Conservation (phyloP, 2,888 invertebrate species). For the Augiades crinisus region DNA sequence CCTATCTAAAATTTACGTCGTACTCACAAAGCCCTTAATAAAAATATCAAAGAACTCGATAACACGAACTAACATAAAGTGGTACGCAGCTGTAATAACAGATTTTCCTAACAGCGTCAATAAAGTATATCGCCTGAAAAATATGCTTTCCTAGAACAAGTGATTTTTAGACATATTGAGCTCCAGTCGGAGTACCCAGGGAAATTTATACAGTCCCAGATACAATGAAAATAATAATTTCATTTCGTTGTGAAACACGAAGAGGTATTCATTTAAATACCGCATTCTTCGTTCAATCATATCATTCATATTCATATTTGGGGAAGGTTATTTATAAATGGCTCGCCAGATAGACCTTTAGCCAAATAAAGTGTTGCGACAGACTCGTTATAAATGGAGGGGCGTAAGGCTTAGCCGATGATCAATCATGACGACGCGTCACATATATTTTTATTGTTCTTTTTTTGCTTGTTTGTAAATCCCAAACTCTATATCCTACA, state of each 20-base stretch:
- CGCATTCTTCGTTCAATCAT: not conserved
- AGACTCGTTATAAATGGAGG: conserved; percentile 54
- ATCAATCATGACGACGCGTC: too few relatives aligned
- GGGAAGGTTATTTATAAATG: not conserved
- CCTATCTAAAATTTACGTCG: too few relatives aligned
- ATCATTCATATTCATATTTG: not conserved
- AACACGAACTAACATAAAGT: too few relatives aligned
- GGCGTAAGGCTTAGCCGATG: conserved; percentile 46
- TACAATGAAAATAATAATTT: not conserved
- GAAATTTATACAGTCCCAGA: not conserved
- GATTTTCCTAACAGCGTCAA: too few relatives aligned
- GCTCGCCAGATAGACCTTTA: not conserved
- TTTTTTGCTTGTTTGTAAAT: too few relatives aligned
- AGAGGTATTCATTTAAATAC: not conserved
- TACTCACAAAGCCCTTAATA: not conserved
- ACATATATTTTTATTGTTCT: too few relatives aligned
- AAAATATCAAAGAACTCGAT: too few relatives aligned
- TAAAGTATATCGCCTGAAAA: too few relatives aligned
- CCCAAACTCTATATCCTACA: too few relatives aligned
- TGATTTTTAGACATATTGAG: not conserved
- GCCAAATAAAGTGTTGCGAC: conserved; percentile 7
- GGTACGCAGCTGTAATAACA: too few relatives aligned
- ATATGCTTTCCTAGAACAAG: not conserved
- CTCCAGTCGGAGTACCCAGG: not conserved
- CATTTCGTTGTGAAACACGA: not conserved